These are phyloP conservation scores for Darevskia nairensis DNA, from an alignment of 2,797 vertebrate species.

Conservation along the genomic window DNA sequence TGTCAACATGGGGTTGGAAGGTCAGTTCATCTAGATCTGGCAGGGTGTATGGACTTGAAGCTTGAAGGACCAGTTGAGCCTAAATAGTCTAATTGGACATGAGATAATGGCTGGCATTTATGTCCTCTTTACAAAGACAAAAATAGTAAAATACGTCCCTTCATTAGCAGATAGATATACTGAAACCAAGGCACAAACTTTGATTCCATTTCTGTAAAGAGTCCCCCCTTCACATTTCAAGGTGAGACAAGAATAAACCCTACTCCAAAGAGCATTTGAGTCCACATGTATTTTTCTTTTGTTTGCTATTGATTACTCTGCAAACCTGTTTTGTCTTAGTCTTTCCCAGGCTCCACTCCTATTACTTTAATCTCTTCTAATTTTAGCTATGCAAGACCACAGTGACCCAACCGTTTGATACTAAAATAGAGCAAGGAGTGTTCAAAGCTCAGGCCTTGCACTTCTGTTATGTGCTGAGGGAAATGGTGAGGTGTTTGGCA, in stretches of 20 bases:
- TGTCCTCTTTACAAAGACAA: neutral
- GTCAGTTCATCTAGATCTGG: neutral
- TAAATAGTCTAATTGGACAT: neutral
- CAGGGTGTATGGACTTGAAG: neutral
- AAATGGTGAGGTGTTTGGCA: constrained; percentile 7
- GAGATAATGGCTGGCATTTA: neutral
- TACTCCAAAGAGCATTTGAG: neutral
- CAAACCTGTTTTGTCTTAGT: neutral
- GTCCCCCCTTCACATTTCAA: constrained; percentile 27
- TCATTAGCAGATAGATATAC: neutral
- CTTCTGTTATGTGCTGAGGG: neutral
- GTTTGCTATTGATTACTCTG: constrained; percentile 18
- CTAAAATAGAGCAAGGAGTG: constrained; percentile 20
- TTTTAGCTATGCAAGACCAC: constrained; percentile 19
- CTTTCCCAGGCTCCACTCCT: constrained; percentile 16
- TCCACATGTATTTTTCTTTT: neutral
- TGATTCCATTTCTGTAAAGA: constrained; percentile 13
- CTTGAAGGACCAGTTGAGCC: neutral
- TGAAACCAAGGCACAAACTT: neutral
- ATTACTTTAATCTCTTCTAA: constrained; percentile 30
- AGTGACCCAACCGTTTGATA: constrained; percentile 24
- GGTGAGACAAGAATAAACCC: constrained; percentile 5
- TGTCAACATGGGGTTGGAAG: neutral
- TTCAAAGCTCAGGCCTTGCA: constrained; percentile 18
- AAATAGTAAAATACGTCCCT: neutral